Percentiles rank a stretch among this genome's conserved stretches.
Conservation (phyloP, 2,888 invertebrate species). For the Toxonevra muliebris region DNA sequence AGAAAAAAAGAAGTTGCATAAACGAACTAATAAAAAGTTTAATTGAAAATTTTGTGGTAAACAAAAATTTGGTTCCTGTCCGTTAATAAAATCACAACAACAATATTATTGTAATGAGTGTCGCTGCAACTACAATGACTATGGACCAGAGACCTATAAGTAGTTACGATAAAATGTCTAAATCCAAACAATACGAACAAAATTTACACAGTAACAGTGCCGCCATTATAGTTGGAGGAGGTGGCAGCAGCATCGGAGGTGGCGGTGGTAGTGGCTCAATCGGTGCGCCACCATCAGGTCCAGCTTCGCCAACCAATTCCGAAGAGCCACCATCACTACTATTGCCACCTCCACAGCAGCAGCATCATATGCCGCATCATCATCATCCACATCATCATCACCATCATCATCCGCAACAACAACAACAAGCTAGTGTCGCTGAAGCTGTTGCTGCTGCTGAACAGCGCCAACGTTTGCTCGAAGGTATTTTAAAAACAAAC, state of each 20-base stretch:
- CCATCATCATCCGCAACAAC: conserved; percentile 43
- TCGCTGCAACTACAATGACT: conserved; percentile 65
- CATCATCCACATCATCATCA: conserved; percentile 43
- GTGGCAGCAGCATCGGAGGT: conserved; percentile 38
- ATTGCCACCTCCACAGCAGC: conserved; percentile 46
- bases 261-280: conserved; percentile 34
- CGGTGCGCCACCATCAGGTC: conserved; percentile 51
- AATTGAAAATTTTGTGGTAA: conserved; percentile 26
- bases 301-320: conserved; percentile 59
- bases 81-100: neutral
- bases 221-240: conserved; percentile 37
- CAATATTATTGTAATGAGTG: conserved; percentile 50
- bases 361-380: conserved; percentile 42
- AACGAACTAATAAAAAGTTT: neutral
- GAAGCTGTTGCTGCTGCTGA: conserved; percentile 57
- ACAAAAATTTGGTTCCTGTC: conserved; percentile 24
- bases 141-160: conserved; percentile 64
- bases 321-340: conserved; percentile 52
- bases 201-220: conserved; percentile 47
- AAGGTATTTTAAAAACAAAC: conserved; percentile 61
- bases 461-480: conserved; percentile 64
- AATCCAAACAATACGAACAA: conserved; percentile 55
- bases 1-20: conserved; percentile 13
- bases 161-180: conserved; percentile 61
- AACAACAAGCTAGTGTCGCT: conserved; percentile 52